These are phyloP conservation scores for Drosophila pachea DNA, from an alignment of 1,140 invertebrate genomes.

Conservation along the genomic window DNA sequence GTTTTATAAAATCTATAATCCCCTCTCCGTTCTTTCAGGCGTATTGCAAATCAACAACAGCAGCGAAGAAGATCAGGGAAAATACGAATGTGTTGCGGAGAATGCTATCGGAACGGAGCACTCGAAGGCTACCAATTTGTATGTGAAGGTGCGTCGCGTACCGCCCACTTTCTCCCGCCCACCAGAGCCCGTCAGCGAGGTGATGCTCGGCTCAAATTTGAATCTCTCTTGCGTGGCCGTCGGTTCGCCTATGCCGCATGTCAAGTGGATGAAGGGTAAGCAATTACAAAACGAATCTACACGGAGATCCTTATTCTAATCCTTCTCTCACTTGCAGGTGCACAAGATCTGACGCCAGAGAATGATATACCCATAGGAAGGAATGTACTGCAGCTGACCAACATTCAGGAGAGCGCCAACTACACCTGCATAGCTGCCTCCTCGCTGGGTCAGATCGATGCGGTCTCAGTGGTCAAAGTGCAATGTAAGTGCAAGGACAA, in stretches of 20 bases:
- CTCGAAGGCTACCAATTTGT: constrained; percentile 92
- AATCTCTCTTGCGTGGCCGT: constrained; percentile 98
- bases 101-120: constrained; percentile 95
- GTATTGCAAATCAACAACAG: constrained; percentile 94
- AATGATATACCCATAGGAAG: constrained; percentile 90
- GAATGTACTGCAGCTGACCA: constrained; percentile 91
- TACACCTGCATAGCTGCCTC: constrained; percentile 98
- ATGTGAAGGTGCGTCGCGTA: constrained; percentile 97
- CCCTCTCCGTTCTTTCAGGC: constrained; percentile 82
- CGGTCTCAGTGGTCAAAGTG: constrained; percentile 92
- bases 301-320: not conserved
- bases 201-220: constrained; percentile 92
- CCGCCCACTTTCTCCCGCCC: constrained; percentile 96
- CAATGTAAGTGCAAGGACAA: constrained; percentile 86
- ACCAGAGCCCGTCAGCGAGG: constrained; percentile 89
- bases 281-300: not conserved
- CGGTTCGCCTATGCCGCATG: constrained; percentile 97
- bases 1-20: constrained; percentile 2
- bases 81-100: constrained; percentile 96
- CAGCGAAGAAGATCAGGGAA: constrained; percentile 93
- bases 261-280: constrained; percentile 94
- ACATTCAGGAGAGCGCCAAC: constrained; percentile 95
- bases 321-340: constrained; percentile 76
- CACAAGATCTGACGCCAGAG: constrained; percentile 89
- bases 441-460: constrained; percentile 93